Evolutionary conservation across 2,113 vertebrate species (phyloP).

Genomic region (Nipponia nippon): DNA sequence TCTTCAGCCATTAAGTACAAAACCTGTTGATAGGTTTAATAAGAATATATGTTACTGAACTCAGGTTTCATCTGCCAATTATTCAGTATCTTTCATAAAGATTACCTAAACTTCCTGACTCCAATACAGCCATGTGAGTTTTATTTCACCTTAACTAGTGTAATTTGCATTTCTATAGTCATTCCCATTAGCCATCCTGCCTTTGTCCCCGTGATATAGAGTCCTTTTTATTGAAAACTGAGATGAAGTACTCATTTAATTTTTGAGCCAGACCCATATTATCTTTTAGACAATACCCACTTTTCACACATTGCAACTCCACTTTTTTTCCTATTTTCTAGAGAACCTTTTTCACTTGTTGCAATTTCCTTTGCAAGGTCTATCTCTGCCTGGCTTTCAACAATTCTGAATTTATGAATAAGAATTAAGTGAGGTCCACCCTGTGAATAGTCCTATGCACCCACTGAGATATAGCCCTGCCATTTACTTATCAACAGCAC

Average conservation of each 20-base stretch:
- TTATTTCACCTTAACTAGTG: neutral
- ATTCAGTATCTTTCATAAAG: neutral
- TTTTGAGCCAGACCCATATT: neutral
- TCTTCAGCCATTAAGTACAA: neutral
- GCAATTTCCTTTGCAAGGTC: conserved; percentile 18
- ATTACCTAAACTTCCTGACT: neutral
- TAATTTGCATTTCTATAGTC: neutral
- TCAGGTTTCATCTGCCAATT: neutral
- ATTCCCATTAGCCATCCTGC: neutral
- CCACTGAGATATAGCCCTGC: neutral
- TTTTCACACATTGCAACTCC: neutral
- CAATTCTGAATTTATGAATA: conserved; percentile 30
- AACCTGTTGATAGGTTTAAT: neutral
- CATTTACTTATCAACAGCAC: conserved; percentile 21
- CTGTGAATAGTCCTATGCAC: neutral
- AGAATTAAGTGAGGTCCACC: neutral
- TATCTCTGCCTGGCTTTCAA: conserved; percentile 19
- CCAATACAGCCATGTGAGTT: neutral
- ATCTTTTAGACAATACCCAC: neutral
- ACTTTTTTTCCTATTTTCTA: neutral
- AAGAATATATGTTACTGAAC: neutral
- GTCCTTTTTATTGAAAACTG: neutral
- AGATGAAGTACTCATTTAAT: neutral
- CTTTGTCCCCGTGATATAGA: neutral
- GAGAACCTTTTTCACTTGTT: neutral